Evolutionary conservation across 2,113 vertebrate genomes (phyloP).

Genomic region (Microtus oregoni): DNA sequence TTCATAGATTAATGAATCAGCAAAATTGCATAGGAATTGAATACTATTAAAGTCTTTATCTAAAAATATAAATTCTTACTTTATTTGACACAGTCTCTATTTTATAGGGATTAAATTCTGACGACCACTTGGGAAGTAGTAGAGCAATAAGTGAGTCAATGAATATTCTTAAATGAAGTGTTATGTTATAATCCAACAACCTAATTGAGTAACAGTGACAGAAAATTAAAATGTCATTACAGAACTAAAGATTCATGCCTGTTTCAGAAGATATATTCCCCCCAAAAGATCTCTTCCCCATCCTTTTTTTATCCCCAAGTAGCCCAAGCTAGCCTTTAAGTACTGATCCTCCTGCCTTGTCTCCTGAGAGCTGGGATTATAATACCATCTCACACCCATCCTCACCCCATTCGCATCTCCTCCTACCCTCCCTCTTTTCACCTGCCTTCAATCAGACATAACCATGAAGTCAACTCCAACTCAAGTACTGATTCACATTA

Average conservation of each 20-base stretch:
- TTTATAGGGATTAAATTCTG: neutral
- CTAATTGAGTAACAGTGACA: neutral
- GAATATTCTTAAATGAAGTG: constrained; percentile 18
- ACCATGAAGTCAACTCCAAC: neutral
- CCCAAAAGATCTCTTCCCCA: neutral
- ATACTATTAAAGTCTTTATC: neutral
- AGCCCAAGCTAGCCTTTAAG: neutral
- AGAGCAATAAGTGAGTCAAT: neutral
- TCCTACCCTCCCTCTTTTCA: neutral
- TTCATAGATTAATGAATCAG: neutral
- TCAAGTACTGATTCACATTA: neutral
- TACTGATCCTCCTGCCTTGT: neutral
- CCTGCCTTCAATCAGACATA: neutral
- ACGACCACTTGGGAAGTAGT: neutral
- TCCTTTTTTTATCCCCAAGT: neutral
- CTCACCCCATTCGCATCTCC: neutral
- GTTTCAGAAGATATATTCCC: neutral
- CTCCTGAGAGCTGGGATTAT: neutral
- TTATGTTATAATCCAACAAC: neutral
- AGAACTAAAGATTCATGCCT: neutral
- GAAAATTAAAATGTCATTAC: neutral
- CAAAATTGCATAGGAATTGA: neutral
- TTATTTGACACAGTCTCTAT: neutral
- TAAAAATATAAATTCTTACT: neutral
- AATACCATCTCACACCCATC: neutral